Evolutionary conservation across 2,113 vertebrate species (phyloP).

Genomic region (Prunella fulvescens): DNA sequence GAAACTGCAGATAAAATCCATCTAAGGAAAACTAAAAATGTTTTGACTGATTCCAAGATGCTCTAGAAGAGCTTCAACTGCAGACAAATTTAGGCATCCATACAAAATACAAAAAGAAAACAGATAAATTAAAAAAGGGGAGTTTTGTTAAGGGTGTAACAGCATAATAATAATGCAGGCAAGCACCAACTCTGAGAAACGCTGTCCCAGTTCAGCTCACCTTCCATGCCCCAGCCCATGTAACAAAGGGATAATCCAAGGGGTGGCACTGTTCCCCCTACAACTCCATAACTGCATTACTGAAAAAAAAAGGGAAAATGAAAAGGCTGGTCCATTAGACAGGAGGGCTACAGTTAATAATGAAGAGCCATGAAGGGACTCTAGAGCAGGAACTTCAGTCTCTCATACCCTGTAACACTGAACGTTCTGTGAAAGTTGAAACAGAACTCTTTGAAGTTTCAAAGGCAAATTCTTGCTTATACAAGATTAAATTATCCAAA

Average conservation of each 20-base stretch:
- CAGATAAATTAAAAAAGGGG: fast-evolving
- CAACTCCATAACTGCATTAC: background rate
- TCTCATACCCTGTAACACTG: fast-evolving
- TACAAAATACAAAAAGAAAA: background rate
- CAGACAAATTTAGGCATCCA: background rate
- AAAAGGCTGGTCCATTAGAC: background rate
- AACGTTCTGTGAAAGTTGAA: background rate
- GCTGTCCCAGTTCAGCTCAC: too few relatives aligned
- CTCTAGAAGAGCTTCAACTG: background rate
- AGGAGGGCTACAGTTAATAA: background rate
- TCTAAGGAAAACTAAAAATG: background rate
- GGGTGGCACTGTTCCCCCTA: background rate
- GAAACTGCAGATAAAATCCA: background rate
- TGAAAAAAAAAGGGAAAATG: background rate
- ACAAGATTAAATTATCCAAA: background rate
- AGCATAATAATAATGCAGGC: background rate
- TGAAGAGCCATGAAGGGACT: background rate
- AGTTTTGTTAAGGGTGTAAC: background rate
- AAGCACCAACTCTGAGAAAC: background rate
- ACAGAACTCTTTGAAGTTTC: background rate
- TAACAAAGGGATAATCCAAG: background rate
- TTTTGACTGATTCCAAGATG: background rate
- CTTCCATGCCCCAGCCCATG: too few relatives aligned
- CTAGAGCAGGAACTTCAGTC: background rate
- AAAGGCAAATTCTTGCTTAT: background rate